Evolutionary conservation across 2,113 vertebrate genomes (phyloP), one percentile per base, ranked within the genome.

Genomic region (Anser brachyrhynchus): DNA sequence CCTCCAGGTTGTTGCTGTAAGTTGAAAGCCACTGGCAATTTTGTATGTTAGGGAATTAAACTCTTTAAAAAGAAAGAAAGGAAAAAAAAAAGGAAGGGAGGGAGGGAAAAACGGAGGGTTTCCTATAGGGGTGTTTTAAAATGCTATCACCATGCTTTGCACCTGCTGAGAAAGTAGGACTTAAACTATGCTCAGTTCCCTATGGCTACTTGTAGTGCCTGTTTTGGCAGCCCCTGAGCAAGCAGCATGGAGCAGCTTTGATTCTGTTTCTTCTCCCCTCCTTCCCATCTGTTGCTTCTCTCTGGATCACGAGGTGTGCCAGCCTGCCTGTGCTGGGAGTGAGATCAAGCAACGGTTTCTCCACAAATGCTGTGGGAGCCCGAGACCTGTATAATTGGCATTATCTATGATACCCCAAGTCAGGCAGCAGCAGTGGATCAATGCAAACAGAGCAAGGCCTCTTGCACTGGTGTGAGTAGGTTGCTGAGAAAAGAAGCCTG

Each of bases 11-110:
- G 75, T 41, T 95, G 79, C 79, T 96, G 8, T 41, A 57, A 89
- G 91, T 91, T 89, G 75, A 97, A 97, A 96, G 69, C 73, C 85
- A 66, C 83, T 91, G 87, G 94, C 90, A 93, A 29, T 92, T 89
- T 52, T 91, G 81, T 87, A 92, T 95, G 52, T 87, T 88, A 75
- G 31, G 54, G n/a, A 46, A 84, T 92, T 70, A 74, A 92, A 95
- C 28, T 75, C 29, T 92, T 97, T 31, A 62, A 82, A 55, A 85
- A 25, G 67, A 79, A 49, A 64, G 5, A 91, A 79, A 41, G 61
- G 25, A 39, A 29, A 92, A 87, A 74, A 65, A 81, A 81, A 33
- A 28, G 37, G 37, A 74, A 33, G 3, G 12, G 12, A 29, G 58
- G 39, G 19, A 31, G 39, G 3, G 29, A 72, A 87, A 90, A 79